Conservation (phyloP, 2,888 invertebrate species). For the Nemoura dubitans region DNA sequence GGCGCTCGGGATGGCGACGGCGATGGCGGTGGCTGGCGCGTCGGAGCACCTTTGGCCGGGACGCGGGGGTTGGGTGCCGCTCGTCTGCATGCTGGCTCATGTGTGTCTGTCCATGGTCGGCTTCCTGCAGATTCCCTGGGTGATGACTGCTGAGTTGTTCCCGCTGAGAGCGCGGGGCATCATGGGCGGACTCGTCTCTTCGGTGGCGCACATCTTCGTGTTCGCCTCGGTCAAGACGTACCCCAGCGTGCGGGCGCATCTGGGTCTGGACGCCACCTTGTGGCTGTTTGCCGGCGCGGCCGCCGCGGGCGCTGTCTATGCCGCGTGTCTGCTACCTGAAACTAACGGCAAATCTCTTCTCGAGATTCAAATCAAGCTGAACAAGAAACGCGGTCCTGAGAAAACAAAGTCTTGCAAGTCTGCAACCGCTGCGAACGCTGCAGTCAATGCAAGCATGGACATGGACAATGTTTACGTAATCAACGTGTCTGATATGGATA, state of each 20-base stretch:
- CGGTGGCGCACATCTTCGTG: conserved; percentile 74
- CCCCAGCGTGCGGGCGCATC: conserved; percentile 66
- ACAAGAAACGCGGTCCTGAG: conserved; percentile 57
- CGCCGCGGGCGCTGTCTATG: conserved; percentile 69
- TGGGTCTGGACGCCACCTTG: conserved; percentile 71
- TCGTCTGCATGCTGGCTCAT: conserved; percentile 72
- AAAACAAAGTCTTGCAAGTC: not conserved
- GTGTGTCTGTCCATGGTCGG: conserved; percentile 79
- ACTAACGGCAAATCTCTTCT: conserved; percentile 74
- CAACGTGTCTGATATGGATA: not conserved
- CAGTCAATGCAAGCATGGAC: not conserved
- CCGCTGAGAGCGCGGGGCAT: conserved; percentile 74
- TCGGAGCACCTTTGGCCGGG: conserved; percentile 54
- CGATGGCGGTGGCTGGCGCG: conserved; percentile 63
- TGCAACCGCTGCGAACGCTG: not conserved
- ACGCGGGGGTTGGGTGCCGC: conserved; percentile 58
- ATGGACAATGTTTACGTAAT: not conserved
- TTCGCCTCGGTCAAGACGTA: conserved; percentile 78
- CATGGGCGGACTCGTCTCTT: conserved; percentile 75
- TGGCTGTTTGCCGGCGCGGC: conserved; percentile 71
- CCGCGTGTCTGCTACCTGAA: conserved; percentile 71
- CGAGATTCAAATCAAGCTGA: conserved; percentile 73
- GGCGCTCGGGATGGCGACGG: conserved; percentile 70
- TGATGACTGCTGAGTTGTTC: conserved; percentile 78
- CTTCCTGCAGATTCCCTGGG: conserved; percentile 77